A percentile compares a stretch with the other conserved stretches of the same genome.
These are phyloP conservation scores for Macaria liturata DNA, from an alignment of 2,888 invertebrate genomes.

Conservation along the genomic window DNA sequence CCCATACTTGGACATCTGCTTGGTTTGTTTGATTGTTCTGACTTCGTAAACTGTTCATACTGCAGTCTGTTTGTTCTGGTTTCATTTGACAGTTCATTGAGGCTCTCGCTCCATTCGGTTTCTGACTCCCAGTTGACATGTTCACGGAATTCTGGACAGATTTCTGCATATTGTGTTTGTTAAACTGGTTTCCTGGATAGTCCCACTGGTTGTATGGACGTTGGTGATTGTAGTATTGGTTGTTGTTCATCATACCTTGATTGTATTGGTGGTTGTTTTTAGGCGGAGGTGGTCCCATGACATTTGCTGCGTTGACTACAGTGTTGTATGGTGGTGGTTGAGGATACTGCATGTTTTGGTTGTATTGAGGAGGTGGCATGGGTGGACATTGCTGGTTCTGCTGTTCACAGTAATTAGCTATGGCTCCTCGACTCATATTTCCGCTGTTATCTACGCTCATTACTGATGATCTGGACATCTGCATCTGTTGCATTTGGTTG, in stretches of 20 bases:
- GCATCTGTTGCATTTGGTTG: slow-evolving; percentile 67
- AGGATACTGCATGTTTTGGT: slow-evolving; percentile 68
- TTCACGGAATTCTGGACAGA: slow-evolving; percentile 70
- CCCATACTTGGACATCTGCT: slow-evolving; percentile 86
- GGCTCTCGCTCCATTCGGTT: slow-evolving; percentile 39
- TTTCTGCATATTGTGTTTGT: slow-evolving; percentile 72
- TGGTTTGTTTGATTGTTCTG: slow-evolving; percentile 70
- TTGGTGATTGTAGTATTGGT: slow-evolving; percentile 75
- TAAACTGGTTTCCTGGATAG: slow-evolving; percentile 72
- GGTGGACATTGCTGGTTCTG: slow-evolving; percentile 47
- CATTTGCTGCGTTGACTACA: slow-evolving; percentile 68
- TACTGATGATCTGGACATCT: slow-evolving; percentile 74
- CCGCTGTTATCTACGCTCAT: slow-evolving; percentile 78
- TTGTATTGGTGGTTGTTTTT: slow-evolving; percentile 78
- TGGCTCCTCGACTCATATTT: slow-evolving; percentile 65
- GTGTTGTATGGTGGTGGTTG: slow-evolving; percentile 73
- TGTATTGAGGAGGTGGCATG: slow-evolving; percentile 59
- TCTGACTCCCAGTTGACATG: slow-evolving; percentile 76
- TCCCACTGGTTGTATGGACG: slow-evolving; percentile 76
- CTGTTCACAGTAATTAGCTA: slow-evolving; percentile 70
- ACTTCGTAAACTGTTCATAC: slow-evolving; percentile 79
- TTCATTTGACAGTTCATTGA: slow-evolving; percentile 62
- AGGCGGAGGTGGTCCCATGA: slow-evolving; percentile 77
- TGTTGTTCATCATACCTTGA: slow-evolving; percentile 76
- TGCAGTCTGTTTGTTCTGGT: slow-evolving; percentile 75